Conservation (phyloP, 2,113 vertebrate genomes). For the Perca flavescens region DNA sequence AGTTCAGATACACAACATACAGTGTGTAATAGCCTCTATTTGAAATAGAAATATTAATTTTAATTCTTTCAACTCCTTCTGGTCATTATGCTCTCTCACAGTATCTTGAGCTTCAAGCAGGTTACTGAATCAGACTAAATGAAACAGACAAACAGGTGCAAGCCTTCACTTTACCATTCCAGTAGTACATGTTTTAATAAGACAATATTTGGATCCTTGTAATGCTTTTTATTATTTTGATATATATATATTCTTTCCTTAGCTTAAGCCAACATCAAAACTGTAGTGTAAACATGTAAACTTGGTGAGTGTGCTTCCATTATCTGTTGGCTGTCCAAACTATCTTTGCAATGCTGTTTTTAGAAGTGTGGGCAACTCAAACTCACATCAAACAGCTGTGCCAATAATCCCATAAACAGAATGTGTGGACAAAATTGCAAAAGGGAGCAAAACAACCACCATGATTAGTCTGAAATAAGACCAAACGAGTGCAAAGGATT, state of each 20-base stretch:
- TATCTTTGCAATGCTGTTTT: constrained; percentile 60
- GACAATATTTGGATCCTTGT: constrained; percentile 69
- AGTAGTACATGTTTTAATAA: constrained; percentile 71
- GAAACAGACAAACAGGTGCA: constrained; percentile 87
- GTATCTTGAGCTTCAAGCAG: constrained; percentile 80
- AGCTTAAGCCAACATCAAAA: constrained; percentile 77
- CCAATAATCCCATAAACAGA: constrained; percentile 50
- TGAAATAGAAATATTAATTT: constrained; percentile 88
- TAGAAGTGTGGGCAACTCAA: constrained; percentile 66
- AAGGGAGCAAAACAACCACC: constrained; percentile 66
- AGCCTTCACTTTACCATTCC: constrained; percentile 77
- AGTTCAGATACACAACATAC: constrained; percentile 88
- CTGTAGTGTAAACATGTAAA: constrained; percentile 82
- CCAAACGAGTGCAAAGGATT: constrained; percentile 65
- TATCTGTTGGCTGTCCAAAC: constrained; percentile 76
- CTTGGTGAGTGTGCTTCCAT: constrained; percentile 84
- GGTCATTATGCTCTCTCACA: constrained; percentile 77
- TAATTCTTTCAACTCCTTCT: constrained; percentile 76
- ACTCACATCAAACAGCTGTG: constrained; percentile 63
- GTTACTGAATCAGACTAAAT: constrained; percentile 83
- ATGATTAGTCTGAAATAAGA: constrained; percentile 63
- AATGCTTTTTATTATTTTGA: constrained; percentile 28
- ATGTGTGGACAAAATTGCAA: constrained; percentile 62
- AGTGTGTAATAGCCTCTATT: constrained; percentile 89
- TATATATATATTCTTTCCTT: constrained; percentile 31